phyloP scores from a whole-genome alignment of 2,113 vertebrate genomes.

The Actinemys pallida region DNA sequence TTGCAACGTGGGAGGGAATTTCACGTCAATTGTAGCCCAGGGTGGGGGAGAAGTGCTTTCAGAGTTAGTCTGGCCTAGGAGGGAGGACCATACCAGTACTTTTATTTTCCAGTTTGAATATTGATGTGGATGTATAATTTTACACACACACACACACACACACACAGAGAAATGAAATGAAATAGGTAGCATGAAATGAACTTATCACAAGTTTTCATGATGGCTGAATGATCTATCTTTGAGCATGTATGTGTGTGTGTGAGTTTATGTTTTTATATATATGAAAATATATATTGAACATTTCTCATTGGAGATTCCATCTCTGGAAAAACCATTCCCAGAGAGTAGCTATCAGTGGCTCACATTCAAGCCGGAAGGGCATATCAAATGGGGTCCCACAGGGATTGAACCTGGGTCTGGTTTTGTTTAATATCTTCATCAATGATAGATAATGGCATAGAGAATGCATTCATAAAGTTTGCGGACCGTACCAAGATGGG shows the following conservation, averaged over 20 bases:
- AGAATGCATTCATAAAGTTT: neutral
- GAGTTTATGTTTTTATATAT: neutral
- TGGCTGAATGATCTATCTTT: neutral
- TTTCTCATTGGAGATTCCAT: neutral
- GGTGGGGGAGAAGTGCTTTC: neutral
- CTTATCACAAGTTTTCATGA: neutral
- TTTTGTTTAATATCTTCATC: neutral
- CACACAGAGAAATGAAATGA: neutral
- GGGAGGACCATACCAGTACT: neutral
- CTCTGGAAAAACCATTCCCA: neutral
- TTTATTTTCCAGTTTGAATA: conserved; percentile 28
- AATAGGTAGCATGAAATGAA: neutral
- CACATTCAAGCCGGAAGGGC: neutral
- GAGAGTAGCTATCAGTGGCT: neutral
- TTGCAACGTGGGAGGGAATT: neutral
- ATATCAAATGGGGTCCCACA: neutral
- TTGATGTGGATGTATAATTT: neutral
- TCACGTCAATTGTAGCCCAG: neutral
- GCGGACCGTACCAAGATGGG: neutral
- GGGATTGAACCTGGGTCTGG: neutral
- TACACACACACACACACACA: neutral
- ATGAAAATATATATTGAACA: neutral
- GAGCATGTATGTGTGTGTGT: neutral
- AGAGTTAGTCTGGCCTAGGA: neutral
- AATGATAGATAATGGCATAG: neutral